Evolutionary conservation across 2,888 invertebrate species (phyloP).

Genomic region (Eutolmus rufibarbis): DNA sequence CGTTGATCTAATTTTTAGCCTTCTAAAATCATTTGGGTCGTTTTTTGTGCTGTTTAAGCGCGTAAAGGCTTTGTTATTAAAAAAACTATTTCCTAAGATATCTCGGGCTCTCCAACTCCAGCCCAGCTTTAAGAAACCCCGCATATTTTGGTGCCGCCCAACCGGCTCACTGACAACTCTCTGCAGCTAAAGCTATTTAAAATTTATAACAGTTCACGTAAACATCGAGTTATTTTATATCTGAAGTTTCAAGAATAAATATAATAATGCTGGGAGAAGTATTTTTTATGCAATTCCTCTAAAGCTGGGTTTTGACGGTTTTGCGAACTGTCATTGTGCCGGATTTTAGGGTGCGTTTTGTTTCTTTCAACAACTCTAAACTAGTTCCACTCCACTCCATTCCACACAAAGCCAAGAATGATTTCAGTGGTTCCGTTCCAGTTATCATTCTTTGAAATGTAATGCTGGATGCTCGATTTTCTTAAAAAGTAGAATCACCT

Average conservation of each 20-base stretch:
- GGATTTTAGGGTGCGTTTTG: neutral
- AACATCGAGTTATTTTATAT: neutral
- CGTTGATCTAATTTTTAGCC: slow-evolving; percentile 62
- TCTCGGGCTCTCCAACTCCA: neutral
- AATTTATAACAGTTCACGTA: neutral
- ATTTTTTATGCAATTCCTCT: neutral
- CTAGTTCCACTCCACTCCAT: neutral
- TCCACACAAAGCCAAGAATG: neutral
- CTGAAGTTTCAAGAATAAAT: neutral
- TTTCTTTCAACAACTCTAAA: neutral
- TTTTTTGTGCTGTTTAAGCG: neutral
- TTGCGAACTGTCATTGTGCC: neutral
- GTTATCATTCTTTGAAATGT: too few species aligned
- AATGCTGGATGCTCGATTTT: too few species aligned
- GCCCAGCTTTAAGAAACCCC: neutral
- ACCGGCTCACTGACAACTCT: neutral
- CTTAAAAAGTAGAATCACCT: too few species aligned
- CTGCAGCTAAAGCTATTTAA: neutral
- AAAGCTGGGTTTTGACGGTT: neutral
- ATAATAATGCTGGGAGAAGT: neutral
- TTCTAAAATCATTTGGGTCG: neutral
- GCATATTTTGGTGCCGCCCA: neutral
- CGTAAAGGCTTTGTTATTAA: neutral
- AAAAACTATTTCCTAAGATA: neutral
- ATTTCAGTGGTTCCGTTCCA: too few species aligned